Evolutionary conservation across 1,140 invertebrate genomes (phyloP), one percentile per base, ranked within the genome.

Genomic region (Dendrolimus kikuchii): DNA sequence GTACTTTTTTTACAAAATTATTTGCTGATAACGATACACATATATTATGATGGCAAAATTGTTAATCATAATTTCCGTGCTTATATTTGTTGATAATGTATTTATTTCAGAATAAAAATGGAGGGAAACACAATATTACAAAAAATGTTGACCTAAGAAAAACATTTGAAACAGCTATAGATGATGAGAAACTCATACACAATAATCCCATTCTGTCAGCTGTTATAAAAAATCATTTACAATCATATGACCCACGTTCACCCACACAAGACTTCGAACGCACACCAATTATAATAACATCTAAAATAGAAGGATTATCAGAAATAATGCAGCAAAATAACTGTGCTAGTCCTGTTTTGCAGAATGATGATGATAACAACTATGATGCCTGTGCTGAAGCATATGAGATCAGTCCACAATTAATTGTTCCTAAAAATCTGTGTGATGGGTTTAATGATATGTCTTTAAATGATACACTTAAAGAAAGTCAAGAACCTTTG

Each of bases 191-290:
- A 49, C 57, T 82, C 37, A 80, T 85, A 57, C 80, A 79, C 40
- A 86, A 86, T 39, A 86, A 86, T 57, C 81, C 83, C 5, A 85
- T 84, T 50, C 56, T 86, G 6, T 77, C 83, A 23, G 83, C 83
- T 50, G 83, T 86, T 53, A 85, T 85, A 50, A 85, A 84, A 59
- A 86, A 84, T 60, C 83, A 85, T 49, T 70, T 86, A 40, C 83
- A 85, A 10, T 83, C 74, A 10, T 86, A 79, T 65, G 83, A 86
- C 51, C 83, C 83, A 47, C 74, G 83, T 5, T 86, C 83, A 7
- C 83, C 83, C 42, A 75, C 81, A 47, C 77, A 81, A 53, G 83
- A 86, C 37, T 78, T 86, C 76, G 80, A 86, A 53, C 60, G 83
- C 49, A 86, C 83, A 7, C 83, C 83, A 39, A 85, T 86, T 40